Evolutionary conservation across 2,797 vertebrate species (phyloP).

Genomic region (Halcyon chelicuti): DNA sequence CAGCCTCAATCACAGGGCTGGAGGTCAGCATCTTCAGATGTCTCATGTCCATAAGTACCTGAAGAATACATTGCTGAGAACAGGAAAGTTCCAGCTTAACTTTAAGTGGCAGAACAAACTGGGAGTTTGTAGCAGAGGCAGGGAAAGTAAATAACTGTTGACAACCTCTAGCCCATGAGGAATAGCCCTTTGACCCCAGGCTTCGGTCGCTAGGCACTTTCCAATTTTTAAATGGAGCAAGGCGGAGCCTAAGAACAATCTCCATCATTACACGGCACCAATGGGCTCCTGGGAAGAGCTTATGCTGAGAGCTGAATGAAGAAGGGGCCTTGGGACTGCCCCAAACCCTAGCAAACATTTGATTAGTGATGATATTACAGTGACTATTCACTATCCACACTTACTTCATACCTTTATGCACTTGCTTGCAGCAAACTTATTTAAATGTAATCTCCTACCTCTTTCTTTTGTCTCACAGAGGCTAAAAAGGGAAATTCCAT

Average conservation of each 20-base stretch:
- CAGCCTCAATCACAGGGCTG: neutral
- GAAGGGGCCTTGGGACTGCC: neutral
- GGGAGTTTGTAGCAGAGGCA: neutral
- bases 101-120: neutral
- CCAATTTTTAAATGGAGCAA: neutral
- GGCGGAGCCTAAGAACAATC: neutral
- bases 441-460: neutral
- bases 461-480: neutral
- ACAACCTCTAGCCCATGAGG: accelerated
- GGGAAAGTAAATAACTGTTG: neutral
- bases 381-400: neutral
- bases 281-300: neutral
- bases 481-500: neutral
- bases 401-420: neutral
- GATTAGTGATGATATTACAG: neutral
- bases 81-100: neutral
- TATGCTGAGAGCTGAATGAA: neutral
- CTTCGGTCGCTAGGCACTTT: neutral
- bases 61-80: neutral
- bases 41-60: neutral
- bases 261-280: accelerated
- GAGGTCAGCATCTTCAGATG: neutral
- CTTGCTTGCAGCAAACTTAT: neutral
- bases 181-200: neutral
- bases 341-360: neutral